These are phyloP conservation scores for Carpatolechia fugitivella DNA, from an alignment of 2,888 invertebrate species.

Conservation along the genomic window DNA sequence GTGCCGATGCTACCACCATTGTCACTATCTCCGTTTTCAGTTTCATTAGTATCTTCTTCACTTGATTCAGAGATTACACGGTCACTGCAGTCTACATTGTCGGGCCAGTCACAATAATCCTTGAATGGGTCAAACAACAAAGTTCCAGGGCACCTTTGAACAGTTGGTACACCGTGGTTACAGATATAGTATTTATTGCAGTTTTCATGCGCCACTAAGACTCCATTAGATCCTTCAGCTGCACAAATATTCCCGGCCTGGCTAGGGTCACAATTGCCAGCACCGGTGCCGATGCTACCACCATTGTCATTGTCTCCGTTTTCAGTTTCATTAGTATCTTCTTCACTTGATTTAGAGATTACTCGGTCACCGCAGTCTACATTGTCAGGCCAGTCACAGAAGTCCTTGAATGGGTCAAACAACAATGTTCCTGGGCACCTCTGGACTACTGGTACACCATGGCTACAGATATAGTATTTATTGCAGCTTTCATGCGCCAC, in stretches of 20 bases:
- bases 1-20: not conserved
- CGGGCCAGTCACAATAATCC: constrained; percentile 37
- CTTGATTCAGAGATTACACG: constrained; percentile 32
- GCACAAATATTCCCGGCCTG: constrained; percentile 37
- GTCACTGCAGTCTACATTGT: constrained; percentile 32
- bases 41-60: constrained; percentile 16
- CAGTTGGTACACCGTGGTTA: constrained; percentile 27
- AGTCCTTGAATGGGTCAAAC: constrained; percentile 34
- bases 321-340: not conserved
- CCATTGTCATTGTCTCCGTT: not conserved
- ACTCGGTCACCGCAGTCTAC: constrained; percentile 39
- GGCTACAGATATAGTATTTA: constrained; percentile 40
- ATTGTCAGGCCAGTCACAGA: constrained; percentile 43
- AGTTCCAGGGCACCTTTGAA: constrained; percentile 21
- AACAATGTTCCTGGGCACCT: constrained; percentile 31
- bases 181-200: constrained; percentile 43
- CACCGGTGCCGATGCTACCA: not conserved
- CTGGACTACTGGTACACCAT: constrained; percentile 33
- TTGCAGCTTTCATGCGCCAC: constrained; percentile 45
- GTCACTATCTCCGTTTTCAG: constrained; percentile 2
- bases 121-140: constrained; percentile 20
- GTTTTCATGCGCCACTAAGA: constrained; percentile 39
- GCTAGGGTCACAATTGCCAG: constrained; percentile 28
- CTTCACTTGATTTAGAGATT: constrained; percentile 20
- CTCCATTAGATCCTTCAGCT: constrained; percentile 32